phyloP scores from a whole-genome alignment of 2,888 invertebrate species.

The Xestia rhomboidea region DNA sequence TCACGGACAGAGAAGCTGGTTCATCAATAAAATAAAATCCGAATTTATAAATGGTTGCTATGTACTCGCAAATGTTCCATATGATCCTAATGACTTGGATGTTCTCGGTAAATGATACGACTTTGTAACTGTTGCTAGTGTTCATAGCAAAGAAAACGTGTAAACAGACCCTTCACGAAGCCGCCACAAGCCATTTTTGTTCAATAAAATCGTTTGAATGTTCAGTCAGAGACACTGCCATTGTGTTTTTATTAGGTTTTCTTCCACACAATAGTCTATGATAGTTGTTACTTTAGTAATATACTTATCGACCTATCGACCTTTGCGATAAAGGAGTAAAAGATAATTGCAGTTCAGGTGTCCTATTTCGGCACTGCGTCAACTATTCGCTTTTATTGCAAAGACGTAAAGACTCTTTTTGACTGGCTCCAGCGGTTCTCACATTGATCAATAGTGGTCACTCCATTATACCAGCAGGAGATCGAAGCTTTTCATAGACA shows the following conservation, averaged over 20 bases:
- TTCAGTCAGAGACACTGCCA: constrained; percentile 34
- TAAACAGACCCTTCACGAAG: no score
- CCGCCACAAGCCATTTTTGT: background rate
- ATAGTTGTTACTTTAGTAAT: background rate
- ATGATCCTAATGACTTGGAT: no score
- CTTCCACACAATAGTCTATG: background rate
- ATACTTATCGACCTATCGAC: background rate
- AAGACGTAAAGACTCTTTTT: background rate
- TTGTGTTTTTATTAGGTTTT: constrained; percentile 8
- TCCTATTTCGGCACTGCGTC: background rate
- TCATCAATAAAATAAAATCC: no score
- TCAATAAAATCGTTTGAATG: background rate
- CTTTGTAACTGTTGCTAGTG: no score
- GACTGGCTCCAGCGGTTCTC: background rate
- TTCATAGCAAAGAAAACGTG: no score
- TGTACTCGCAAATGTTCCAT: background rate
- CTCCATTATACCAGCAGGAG: background rate
- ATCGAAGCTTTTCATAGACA: background rate
- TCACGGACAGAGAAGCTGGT: no score
- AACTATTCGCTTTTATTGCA: background rate
- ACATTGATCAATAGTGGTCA: background rate
- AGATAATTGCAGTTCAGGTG: background rate
- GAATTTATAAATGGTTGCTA: background rate
- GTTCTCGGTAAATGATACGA: no score
- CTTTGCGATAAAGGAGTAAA: background rate